Percentiles rank a stretch among this genome's conserved stretches.
Evolutionary conservation across 92 coral and sea anemone genomes (phyloP).

Genomic region (Paramuricea clavata): DNA sequence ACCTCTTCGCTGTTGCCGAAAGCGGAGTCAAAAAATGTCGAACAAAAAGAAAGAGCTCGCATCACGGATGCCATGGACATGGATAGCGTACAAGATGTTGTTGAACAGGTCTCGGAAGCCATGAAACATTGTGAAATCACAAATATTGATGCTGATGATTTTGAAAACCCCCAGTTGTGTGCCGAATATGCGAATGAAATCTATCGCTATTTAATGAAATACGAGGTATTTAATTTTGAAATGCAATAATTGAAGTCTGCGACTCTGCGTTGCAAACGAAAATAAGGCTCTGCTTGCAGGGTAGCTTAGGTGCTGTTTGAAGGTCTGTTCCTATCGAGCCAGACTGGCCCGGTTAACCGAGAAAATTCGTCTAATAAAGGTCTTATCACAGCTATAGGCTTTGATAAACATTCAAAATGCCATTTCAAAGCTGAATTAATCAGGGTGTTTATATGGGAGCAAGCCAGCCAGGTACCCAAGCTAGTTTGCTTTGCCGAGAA

Average conservation of each 20-base stretch:
- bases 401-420: too few relatives aligned
- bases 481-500: too few relatives aligned
- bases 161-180: slow-evolving; percentile 90
- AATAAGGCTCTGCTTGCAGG: too few relatives aligned
- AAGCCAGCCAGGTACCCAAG: too few relatives aligned
- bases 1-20: slow-evolving; percentile 75
- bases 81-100: slow-evolving; percentile 81
- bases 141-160: slow-evolving; percentile 91
- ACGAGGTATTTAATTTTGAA: slow-evolving; percentile 64
- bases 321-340: too few relatives aligned
- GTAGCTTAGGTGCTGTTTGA: too few relatives aligned
- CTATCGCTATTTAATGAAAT: slow-evolving; percentile 79
- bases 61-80: slow-evolving; percentile 74
- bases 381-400: too few relatives aligned
- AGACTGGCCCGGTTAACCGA: too few relatives aligned
- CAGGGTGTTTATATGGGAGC: too few relatives aligned
- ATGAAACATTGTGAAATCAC: slow-evolving; percentile 24
- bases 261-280: too few relatives aligned
- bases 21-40: slow-evolving; percentile 39
- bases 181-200: slow-evolving; percentile 95
- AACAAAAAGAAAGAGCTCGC: slow-evolving; percentile 27
- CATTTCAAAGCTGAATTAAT: too few relatives aligned
- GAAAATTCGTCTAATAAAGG: too few relatives aligned
- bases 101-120: slow-evolving; percentile 63
- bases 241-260: neutral